Evolutionary conservation across 2,113 vertebrate genomes (phyloP).

Genomic region (Mesembrinibis cayennensis): DNA sequence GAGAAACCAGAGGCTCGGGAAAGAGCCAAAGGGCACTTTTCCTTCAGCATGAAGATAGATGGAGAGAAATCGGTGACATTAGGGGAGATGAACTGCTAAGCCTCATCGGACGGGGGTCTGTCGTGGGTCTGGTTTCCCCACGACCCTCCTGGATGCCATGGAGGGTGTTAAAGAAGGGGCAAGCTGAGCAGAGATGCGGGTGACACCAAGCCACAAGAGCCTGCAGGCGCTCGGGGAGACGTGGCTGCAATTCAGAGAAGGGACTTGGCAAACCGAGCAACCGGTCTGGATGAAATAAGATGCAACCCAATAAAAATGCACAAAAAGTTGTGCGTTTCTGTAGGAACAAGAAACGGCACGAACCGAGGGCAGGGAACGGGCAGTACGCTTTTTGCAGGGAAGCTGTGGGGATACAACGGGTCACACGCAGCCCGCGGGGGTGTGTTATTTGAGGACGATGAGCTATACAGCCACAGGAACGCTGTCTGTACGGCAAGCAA

Average conservation of each 20-base stretch:
- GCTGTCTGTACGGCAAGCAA: not conserved
- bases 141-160: not conserved
- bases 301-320: conserved; percentile 17
- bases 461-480: not conserved
- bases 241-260: conserved; percentile 17
- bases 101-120: fast-evolving
- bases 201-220: not conserved
- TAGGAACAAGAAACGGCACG: not conserved
- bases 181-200: not conserved
- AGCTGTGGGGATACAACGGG: not conserved
- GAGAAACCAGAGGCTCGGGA: not conserved
- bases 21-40: not conserved
- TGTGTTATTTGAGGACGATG: not conserved
- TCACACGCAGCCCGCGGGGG: fast-evolving
- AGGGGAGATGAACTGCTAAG: not conserved
- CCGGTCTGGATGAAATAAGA: not conserved
- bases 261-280: not conserved
- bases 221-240: not conserved
- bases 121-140: not conserved
- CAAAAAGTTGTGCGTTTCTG: not conserved
- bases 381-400: not conserved
- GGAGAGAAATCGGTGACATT: not conserved
- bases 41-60: not conserved
- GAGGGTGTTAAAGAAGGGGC: not conserved
- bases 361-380: conserved; percentile 4